A percentile compares a stretch with the other conserved stretches of the same genome.
Evolutionary conservation across 2,797 vertebrate species (phyloP).

Genomic region (Caiman crocodilus): DNA sequence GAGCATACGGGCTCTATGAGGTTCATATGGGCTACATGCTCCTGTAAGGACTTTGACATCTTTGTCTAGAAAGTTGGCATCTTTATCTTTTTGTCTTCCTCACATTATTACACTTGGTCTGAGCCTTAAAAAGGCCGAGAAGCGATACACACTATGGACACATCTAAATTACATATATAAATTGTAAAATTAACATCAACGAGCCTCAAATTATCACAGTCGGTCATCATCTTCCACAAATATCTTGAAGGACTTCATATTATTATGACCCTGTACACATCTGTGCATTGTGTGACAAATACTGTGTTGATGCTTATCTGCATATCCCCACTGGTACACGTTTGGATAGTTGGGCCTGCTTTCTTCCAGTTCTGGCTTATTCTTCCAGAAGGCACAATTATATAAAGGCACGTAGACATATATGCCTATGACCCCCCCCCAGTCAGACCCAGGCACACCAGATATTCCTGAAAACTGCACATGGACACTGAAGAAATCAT

Average conservation of each 20-base stretch:
- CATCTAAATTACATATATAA: no score
- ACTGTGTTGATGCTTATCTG: no score
- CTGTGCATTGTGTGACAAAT: no score
- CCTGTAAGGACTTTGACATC: neutral
- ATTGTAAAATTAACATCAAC: neutral
- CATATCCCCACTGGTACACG: neutral
- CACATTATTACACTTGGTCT: no score
- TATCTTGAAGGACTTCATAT: neutral
- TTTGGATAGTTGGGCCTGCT: neutral
- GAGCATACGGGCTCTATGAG: neutral
- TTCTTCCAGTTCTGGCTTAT: neutral
- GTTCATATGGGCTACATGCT: neutral
- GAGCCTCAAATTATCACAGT: neutral
- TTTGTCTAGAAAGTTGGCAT: neutral
- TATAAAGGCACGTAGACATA: slow-evolving; percentile 28
- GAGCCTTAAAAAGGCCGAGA: no score
- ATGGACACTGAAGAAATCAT: neutral
- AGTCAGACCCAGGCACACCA: neutral
- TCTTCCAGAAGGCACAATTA: slow-evolving; percentile 50
- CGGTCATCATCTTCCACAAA: neutral
- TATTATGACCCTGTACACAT: neutral
- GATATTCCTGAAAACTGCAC: neutral
- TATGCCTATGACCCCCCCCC: neutral
- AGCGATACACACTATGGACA: no score
- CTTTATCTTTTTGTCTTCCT: neutral